Conservation (phyloP, 2,888 invertebrate species). For the Ligdia adustata region DNA sequence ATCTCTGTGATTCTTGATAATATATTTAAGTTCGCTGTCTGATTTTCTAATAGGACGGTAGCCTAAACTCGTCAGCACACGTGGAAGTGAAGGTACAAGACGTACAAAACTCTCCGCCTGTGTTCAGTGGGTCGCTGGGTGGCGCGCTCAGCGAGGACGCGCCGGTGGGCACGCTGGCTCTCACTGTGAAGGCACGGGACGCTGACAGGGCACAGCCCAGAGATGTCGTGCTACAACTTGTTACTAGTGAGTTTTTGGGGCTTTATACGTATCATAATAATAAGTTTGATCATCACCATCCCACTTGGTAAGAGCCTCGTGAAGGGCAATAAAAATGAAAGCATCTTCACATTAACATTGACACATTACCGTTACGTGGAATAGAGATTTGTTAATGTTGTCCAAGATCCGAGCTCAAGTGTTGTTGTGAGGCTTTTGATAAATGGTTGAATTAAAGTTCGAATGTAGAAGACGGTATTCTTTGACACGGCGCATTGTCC, state of each 20-base stretch:
- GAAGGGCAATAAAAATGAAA: not conserved
- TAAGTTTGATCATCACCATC: not conserved
- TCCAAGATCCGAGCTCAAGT: too few species aligned
- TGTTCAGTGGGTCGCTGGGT: slow-evolving; percentile 91
- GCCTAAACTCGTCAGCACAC: slow-evolving; percentile 87
- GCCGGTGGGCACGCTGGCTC: slow-evolving; percentile 91
- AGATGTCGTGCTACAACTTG: slow-evolving; percentile 89
- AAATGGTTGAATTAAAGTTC: too few species aligned
- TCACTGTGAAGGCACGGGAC: slow-evolving; percentile 92
- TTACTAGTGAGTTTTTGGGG: slow-evolving; percentile 91
- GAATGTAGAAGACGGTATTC: too few species aligned
- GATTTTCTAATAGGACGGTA: slow-evolving; percentile 87
- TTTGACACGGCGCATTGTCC: too few species aligned
- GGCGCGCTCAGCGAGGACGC: slow-evolving; percentile 92
- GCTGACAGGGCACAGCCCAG: slow-evolving; percentile 93
- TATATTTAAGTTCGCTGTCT: too few species aligned
- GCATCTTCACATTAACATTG: too few species aligned
- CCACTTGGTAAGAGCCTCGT: too few species aligned
- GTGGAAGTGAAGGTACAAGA: slow-evolving; percentile 92
- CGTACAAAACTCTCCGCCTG: slow-evolving; percentile 94
- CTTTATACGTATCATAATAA: too few species aligned
- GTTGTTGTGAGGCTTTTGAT: too few species aligned
- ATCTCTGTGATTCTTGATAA: too few species aligned
- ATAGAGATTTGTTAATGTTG: too few species aligned
- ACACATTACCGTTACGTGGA: too few species aligned